Evolutionary conservation across 30 jellyfish, hydroid and myxozoan genomes (phyloP), one percentile per base, ranked within the genome.

Genomic region (Pseudorhiza aurosa): DNA sequence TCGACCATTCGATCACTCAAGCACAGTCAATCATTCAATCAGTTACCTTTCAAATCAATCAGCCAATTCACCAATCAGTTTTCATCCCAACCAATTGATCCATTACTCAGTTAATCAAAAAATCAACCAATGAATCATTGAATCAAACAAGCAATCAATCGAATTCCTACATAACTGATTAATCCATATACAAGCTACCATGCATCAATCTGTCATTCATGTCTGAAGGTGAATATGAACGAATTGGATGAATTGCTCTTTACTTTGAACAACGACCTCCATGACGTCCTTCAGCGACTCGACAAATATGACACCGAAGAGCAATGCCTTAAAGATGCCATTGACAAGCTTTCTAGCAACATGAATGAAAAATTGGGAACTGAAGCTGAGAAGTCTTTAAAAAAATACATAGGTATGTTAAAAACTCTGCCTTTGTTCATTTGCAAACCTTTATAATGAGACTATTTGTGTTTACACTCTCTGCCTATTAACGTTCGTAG

Each of bases 321-420:
- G 60, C 69, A 65, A 24, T 40, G 67, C 77, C 69, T 87, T 28
- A 71, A 45, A 14, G 88, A 79, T 15, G 88, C 96, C 10, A 44
- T 87, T n/a, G 82, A 68, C 18, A 77, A 68, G 47, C 28, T 87
- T 33, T 51, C 42, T 26, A 80, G 45, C 24, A 88, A 68, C 69
- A 36, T 87, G 83, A 71, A 69, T 14, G 87, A 69, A 4, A 87
- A 87, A 71, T 45, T 87, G 43, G 96, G 77, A 36, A 65, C 96
- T 0, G 68, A 68, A 5, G 88, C 93, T 18, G 96, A 71, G 56
- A 56, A 76, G 33, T 64, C 87, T 40, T 37, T 87, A 18, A 87
- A 76, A 58, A 87, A 87, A 51, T 87, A 76, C 43, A 25, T 87
- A n/a, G 96, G 96, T 87, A 25, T 32, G 75, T n/a, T n/a, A 10